phyloP scores from a whole-genome alignment of 2,797 vertebrate genomes.

The Ambastaia sidthimunki region DNA sequence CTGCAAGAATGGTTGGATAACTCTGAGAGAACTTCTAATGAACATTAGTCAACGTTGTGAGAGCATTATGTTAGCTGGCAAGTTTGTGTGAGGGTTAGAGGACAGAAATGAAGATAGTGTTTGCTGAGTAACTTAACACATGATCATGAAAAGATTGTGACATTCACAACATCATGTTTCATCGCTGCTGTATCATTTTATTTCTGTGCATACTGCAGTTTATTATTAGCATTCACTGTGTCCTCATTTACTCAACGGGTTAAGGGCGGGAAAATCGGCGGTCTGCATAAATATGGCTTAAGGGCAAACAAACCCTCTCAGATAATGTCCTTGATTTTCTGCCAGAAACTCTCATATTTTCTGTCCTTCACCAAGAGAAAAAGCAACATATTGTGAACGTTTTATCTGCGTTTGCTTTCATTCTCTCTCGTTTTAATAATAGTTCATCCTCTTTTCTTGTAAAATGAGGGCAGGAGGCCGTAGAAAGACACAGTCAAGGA shows the following conservation, averaged over 20 bases:
- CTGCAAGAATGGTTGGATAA: too few relatives aligned
- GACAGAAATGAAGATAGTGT: not conserved
- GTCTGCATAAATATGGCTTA: conserved; percentile 44
- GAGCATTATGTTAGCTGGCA: too few relatives aligned
- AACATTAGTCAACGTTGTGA: too few relatives aligned
- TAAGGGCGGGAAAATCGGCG: conserved; percentile 26
- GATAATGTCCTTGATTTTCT: not conserved
- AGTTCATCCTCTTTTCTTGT: conserved; percentile 13
- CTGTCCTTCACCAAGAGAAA: not conserved
- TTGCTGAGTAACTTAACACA: not conserved
- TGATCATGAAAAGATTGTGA: not conserved
- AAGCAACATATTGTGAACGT: not conserved
- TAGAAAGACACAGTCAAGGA: conserved; percentile 28
- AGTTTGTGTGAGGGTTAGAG: not conserved
- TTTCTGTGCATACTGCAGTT: not conserved
- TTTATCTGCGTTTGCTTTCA: not conserved
- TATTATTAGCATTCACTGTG: conserved; percentile 30
- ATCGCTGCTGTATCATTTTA: not conserved
- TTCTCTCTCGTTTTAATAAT: conserved; percentile 2
- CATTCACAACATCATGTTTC: not conserved
- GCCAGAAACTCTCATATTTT: not conserved
- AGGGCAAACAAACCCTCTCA: conserved; percentile 12
- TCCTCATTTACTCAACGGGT: conserved; percentile 40
- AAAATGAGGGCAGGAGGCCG: conserved; percentile 21
- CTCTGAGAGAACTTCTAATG: too few relatives aligned